Base-by-base conservation (phyloP, 1,140 invertebrate genomes). In the Drosophila obscura region DNA sequence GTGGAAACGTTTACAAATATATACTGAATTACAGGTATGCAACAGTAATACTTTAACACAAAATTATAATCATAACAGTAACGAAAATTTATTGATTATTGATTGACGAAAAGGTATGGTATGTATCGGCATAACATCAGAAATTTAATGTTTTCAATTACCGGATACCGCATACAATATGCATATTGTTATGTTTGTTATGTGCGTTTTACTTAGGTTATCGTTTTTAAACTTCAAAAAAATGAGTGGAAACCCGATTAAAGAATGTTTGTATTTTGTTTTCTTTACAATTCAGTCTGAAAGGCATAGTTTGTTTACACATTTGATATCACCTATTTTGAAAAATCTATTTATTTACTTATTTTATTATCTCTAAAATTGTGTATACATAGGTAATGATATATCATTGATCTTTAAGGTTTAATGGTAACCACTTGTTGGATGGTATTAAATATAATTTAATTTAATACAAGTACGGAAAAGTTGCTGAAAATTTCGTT, bases 241-340 rank as follows among this genome's bases (percentile, higher is more conserved):
- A 88, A 69, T 83, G 75, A 77, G 55, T 88, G 74, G 67, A 83
- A 77, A 88, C 79, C 75, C 81, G 64, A 80, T 82, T 82, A 80
- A 83, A 82, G 81, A 87, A 89, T 78, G 74, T 61, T 65, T 76
- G 80, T 88, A 88, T 88, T 88, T 82, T 75, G 35, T 75, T 82
- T 78, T 87, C 78, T 88, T 87, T 87, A 87, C 80, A 88, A 88
- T 88, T 88, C 83, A 88, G 83, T 88, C 83, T 88, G 83, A 88
- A 88, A 88, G 83, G 83, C 83, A 88, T 88, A 89, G 76, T 89
- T 80, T 80, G 77, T 80, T 88, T 88, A 88, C 83, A 88, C 77
- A 79, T 83, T 88, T 83, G 61, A 83, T 87, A 88, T 88, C 83
- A 88, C 83, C 83, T 83, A 83, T 88, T 83, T 88, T 88, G 64